Percentiles rank a stretch among this genome's conserved stretches.
Conservation (phyloP, 2,797 vertebrate species). For the Argyrosomus regius region DNA sequence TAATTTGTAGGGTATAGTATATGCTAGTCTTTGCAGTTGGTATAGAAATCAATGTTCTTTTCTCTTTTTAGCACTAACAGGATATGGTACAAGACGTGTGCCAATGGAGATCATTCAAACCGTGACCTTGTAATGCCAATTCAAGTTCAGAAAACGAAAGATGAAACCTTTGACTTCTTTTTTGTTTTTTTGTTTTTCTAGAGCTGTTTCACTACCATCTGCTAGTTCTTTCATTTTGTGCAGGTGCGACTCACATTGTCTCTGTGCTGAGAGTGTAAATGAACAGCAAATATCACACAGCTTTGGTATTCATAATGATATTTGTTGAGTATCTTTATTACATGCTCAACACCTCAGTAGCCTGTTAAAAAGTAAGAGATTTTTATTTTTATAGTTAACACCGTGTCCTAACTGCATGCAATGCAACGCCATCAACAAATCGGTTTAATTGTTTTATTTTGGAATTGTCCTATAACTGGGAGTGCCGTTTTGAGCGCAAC, state of each 20-base stretch:
- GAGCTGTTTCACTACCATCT: neutral
- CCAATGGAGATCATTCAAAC: constrained; percentile 16
- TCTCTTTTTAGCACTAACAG: constrained; percentile 1
- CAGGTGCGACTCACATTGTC: neutral
- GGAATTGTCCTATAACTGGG: too few relatives aligned
- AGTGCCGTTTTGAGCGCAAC: too few relatives aligned
- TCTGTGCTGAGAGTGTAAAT: neutral
- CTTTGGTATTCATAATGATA: neutral
- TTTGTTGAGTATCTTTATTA: neutral
- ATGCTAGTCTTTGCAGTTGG: neutral
- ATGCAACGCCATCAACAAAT: too few relatives aligned
- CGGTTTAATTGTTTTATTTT: too few relatives aligned
- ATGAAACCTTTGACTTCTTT: neutral
- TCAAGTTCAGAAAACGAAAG: neutral
- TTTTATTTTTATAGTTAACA: too few relatives aligned
- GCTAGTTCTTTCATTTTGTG: neutral
- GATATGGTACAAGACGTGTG: neutral
- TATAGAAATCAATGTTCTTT: neutral
- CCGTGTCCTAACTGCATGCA: too few relatives aligned
- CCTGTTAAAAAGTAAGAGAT: too few relatives aligned
- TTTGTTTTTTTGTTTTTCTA: neutral
- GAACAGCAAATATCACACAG: neutral
- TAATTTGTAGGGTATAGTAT: neutral
- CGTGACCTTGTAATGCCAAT: constrained; percentile 17
- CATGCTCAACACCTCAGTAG: neutral